Percentiles rank a stretch among this genome's conserved stretches.
phyloP scores from a whole-genome alignment of 2,888 invertebrate species.

The Lasioglossum figueresi region DNA sequence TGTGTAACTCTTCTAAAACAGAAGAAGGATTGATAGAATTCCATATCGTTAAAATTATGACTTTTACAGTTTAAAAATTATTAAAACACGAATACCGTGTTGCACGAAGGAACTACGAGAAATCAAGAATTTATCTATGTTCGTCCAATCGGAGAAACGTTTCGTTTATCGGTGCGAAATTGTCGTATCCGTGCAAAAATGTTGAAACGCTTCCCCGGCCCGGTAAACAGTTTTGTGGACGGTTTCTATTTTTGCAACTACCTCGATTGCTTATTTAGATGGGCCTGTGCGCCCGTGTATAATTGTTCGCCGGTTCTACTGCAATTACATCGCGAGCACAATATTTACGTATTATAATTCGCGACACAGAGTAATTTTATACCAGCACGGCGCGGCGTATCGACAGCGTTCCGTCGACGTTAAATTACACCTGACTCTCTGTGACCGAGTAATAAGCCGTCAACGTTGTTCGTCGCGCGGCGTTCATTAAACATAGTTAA shows the following conservation, averaged over 20 bases:
- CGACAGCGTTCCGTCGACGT: constrained; percentile 31
- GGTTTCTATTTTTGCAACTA: neutral
- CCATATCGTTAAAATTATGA: too few species aligned
- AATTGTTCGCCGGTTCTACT: neutral
- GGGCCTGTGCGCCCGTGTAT: neutral
- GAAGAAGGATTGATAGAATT: too few species aligned
- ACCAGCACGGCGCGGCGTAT: constrained; percentile 2
- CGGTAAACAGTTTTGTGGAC: neutral
- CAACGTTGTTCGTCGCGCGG: constrained; percentile 32
- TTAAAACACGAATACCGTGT: too few species aligned
- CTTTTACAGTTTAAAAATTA: too few species aligned
- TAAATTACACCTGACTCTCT: constrained; percentile 44
- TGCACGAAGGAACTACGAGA: neutral
- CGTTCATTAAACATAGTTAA: constrained; percentile 50
- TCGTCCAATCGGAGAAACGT: neutral
- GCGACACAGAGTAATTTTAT: constrained; percentile 28
- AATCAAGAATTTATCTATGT: neutral
- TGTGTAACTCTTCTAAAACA: too few species aligned
- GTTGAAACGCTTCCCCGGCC: neutral
- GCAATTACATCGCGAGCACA: constrained; percentile 5
- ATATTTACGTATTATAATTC: constrained; percentile 27
- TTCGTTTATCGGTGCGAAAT: neutral
- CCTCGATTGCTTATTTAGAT: neutral
- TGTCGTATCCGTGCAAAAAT: neutral
- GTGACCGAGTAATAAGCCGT: constrained; percentile 51